Evolutionary conservation across 2,113 vertebrate genomes (phyloP), one percentile per base, ranked within the genome.

Genomic region (Microcebus tavaratra): DNA sequence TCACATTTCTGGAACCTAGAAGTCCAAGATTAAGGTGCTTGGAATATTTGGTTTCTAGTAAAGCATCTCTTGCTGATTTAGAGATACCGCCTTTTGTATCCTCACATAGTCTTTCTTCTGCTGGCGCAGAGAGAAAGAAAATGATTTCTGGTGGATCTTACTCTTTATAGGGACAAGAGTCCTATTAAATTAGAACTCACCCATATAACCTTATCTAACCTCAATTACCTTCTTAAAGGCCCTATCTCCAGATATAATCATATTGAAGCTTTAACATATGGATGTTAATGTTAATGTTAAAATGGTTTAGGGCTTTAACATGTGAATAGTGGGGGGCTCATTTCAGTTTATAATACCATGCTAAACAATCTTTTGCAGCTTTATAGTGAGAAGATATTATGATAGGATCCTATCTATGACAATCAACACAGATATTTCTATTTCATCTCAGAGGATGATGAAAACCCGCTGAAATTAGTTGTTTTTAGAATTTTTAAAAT

Each of bases 401-500:
- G 70, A 27, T 21, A 93, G 10, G 2, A n/a, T 53, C 5, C 6
- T 48, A 0, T 21, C 4, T 48, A 0, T 27, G n/a, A 23, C 6
- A 88, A 42, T 92, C 39, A 48, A 12, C 34, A 63, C 6, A 55
- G 8, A 42, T 50, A 4, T 10, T 39, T 81, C 20, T 29, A 6
- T 42, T 76, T 72, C 34, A 79, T 79, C 15, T 34, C 36, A 39
- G 18, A 90, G 20, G n/a, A 89, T 86, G 63, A 55, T 9, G 3
- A 36, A 72, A 53, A 39, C 0, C 5, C 13, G 39, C 3, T 42
- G 8, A 75, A 81, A 67, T 45, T 79, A 59, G 15, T 42, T 73
- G 31, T 79, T 53, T 70, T 50, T 50, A 15, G 2, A 78, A 73
- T 75, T 12, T n/a, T 20, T 39, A 21, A 67, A 65, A 73, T 39